A percentile compares a stretch with the other conserved stretches of the same genome.
Conservation (phyloP, 2,888 invertebrate genomes). For the Anorthoa munda region DNA sequence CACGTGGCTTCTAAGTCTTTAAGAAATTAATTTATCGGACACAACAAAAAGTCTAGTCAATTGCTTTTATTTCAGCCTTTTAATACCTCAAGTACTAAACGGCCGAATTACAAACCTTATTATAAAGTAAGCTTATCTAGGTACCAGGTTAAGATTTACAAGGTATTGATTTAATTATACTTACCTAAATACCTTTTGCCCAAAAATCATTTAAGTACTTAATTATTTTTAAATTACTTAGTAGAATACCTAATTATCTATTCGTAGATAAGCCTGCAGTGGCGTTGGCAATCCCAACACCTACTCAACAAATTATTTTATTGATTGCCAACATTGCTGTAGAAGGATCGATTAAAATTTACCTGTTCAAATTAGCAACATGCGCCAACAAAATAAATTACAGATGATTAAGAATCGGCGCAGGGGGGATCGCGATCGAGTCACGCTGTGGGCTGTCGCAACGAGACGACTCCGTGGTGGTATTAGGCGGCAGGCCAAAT, state of each 20-base stretch:
- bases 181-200: not conserved
- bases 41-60: not conserved
- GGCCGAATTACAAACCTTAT: not conserved
- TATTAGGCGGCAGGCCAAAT: slow-evolving; percentile 90
- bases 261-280: slow-evolving; percentile 15
- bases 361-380: slow-evolving; percentile 39
- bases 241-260: not conserved
- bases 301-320: slow-evolving; percentile 22
- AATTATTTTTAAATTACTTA: not conserved
- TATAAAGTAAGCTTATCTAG: not conserved
- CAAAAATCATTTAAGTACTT: not conserved
- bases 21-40: not conserved
- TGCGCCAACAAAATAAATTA: slow-evolving; percentile 59
- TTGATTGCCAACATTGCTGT: slow-evolving; percentile 31
- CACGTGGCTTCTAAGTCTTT: not conserved
- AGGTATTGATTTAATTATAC: no score
- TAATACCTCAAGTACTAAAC: not conserved
- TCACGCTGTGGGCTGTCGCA: slow-evolving; percentile 77
- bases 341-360: slow-evolving; percentile 34
- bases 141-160: not conserved
- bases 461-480: slow-evolving; percentile 80
- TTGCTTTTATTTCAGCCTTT: slow-evolving; percentile 3
- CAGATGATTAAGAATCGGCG: slow-evolving; percentile 51
- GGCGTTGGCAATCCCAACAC: slow-evolving; percentile 6
- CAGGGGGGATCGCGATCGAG: slow-evolving; percentile 60